Conservation (phyloP, 2,888 invertebrate species). For the Eulithis testata region DNA sequence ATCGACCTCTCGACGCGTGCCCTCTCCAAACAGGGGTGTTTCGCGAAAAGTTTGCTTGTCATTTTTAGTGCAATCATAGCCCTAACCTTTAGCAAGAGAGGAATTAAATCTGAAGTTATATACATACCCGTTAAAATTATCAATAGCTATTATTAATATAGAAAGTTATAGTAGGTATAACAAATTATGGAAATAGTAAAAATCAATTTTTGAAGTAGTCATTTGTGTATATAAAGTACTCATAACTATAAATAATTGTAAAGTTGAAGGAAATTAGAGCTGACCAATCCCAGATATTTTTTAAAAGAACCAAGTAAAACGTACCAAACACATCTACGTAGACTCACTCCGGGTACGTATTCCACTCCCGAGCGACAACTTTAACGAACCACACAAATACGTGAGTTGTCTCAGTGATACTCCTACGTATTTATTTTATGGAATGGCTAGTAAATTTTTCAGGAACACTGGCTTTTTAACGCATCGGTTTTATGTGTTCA, state of each 20-base stretch:
- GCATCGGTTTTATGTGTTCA: too few relatives aligned
- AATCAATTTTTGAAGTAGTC: too few relatives aligned
- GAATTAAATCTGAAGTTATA: not conserved
- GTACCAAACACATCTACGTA: too few relatives aligned
- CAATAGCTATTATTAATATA: too few relatives aligned
- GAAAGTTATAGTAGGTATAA: too few relatives aligned
- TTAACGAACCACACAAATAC: constrained; percentile 68
- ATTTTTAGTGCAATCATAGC: constrained; percentile 34
- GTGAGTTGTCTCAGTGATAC: constrained; percentile 42
- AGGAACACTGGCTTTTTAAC: constrained; percentile 10
- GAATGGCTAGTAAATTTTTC: constrained; percentile 34
- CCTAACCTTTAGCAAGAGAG: not conserved
- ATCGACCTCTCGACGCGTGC: constrained; percentile 62
- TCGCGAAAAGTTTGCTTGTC: constrained; percentile 41
- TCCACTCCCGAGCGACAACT: constrained; percentile 51
- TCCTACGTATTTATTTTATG: constrained; percentile 39
- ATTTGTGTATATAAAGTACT: too few relatives aligned
- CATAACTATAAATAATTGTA: too few relatives aligned
- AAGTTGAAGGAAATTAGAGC: too few relatives aligned
- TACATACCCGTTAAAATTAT: too few relatives aligned
- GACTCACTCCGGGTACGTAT: constrained; percentile 43
- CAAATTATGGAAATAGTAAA: too few relatives aligned
- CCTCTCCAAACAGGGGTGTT: constrained; percentile 33
- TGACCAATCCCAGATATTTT: too few relatives aligned
- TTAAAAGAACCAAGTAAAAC: too few relatives aligned